A percentile compares a stretch with the other conserved stretches of the same genome.
Evolutionary conservation across 1,140 invertebrate genomes (phyloP).

Genomic region (Zaprionus ornatus): DNA sequence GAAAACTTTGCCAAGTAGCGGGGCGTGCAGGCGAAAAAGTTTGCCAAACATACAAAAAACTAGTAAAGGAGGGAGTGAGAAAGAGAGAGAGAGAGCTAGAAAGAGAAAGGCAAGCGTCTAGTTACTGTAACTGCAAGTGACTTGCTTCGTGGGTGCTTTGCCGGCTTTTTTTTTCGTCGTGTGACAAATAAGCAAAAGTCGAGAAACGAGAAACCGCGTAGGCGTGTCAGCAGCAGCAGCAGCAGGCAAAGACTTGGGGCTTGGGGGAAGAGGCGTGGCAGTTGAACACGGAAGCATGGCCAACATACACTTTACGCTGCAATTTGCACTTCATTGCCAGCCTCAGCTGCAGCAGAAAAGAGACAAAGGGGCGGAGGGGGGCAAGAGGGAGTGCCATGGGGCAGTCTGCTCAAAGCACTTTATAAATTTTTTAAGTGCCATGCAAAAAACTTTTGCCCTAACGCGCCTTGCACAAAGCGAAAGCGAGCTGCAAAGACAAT

Average conservation of each 20-base stretch:
- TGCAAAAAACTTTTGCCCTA: conserved; percentile 58
- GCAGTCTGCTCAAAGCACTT: conserved; percentile 78
- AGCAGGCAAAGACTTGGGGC: background rate
- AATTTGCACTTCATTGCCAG: conserved; percentile 80
- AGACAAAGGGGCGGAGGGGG: background rate
- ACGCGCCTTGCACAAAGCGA: conserved; percentile 38
- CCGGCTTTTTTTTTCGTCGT: conserved; percentile 28
- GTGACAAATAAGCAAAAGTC: conserved; percentile 81
- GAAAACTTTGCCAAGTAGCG: conserved; percentile 53
- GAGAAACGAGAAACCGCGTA: conserved; percentile 38
- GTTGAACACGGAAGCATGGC: conserved; percentile 29
- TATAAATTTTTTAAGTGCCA: conserved; percentile 81
- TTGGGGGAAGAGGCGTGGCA: conserved; percentile 12
- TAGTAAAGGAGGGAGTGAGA: background rate
- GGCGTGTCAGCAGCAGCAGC: conserved; percentile 14
- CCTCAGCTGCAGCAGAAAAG: conserved; percentile 21
- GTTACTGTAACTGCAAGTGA: conserved; percentile 57
- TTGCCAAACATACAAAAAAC: conserved; percentile 58
- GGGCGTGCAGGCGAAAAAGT: conserved; percentile 57
- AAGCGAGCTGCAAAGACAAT: background rate
- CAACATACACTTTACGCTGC: conserved; percentile 73
- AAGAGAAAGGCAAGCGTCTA: conserved; percentile 1
- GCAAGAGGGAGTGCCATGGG: conserved; percentile 41
- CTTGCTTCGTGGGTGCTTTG: conserved; percentile 42
- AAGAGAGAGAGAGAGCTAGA: background rate